These are phyloP conservation scores for Passer montanus DNA, from an alignment of 2,113 vertebrate genomes.

Conservation along the genomic window DNA sequence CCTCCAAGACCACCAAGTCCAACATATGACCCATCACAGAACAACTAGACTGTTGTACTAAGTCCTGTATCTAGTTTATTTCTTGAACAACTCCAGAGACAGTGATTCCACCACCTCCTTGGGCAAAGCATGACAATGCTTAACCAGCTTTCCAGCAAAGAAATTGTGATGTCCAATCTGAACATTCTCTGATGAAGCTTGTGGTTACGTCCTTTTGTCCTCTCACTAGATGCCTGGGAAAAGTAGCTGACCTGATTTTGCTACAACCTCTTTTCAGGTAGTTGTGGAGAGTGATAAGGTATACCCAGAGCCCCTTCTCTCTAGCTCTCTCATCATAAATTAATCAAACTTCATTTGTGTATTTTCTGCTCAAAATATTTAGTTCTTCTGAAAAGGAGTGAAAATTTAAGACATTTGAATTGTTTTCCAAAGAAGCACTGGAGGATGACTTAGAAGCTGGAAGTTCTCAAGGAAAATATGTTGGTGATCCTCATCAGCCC, in stretches of 20 bases:
- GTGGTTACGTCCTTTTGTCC: not conserved
- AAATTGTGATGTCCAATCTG: not conserved
- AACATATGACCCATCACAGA: not conserved
- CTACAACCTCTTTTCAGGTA: not conserved
- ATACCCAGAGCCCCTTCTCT: not conserved
- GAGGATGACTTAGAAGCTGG: not conserved
- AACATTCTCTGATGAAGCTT: not conserved
- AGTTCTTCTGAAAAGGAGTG: not conserved
- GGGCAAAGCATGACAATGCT: not conserved
- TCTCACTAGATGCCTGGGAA: not conserved
- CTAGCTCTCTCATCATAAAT: not conserved
- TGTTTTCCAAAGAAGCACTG: not conserved
- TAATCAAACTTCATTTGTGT: not conserved
- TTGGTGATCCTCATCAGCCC: not conserved
- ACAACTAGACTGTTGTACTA: not conserved
- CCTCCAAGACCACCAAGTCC: not conserved
- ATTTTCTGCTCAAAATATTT: not conserved
- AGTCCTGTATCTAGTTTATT: not conserved
- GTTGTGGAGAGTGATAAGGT: not conserved
- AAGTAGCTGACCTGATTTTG: fast-evolving
- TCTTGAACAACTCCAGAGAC: not conserved
- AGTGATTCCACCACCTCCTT: not conserved
- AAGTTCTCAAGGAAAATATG: not conserved
- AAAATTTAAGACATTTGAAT: not conserved
- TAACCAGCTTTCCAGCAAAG: not conserved